phyloP scores from a whole-genome alignment of 2,888 invertebrate genomes.

The Thysanoteuthis rhombus region DNA sequence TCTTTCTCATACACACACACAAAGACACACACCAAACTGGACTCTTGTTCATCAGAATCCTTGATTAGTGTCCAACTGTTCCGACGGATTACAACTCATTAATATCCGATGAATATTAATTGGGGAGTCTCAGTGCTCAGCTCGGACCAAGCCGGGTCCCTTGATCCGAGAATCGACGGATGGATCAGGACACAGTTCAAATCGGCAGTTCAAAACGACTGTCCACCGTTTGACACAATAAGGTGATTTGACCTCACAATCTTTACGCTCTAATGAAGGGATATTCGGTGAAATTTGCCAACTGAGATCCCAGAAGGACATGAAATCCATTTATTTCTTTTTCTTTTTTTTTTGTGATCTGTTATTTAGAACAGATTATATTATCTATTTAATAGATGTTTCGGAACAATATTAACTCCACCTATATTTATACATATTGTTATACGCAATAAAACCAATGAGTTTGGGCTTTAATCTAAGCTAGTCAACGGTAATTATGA shows the following conservation, averaged over 20 bases:
- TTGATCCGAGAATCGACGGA: not conserved
- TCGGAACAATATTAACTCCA: not conserved
- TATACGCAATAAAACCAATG: not conserved
- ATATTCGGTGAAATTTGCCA: not conserved
- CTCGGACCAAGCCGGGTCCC: not conserved
- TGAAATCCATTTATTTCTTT: not conserved
- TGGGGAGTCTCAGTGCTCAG: not conserved
- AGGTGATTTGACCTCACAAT: not conserved
- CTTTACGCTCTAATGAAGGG: not conserved
- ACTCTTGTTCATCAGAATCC: not conserved
- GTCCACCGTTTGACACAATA: constrained; percentile 12
- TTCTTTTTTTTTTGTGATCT: not conserved
- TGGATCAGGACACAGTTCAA: not conserved
- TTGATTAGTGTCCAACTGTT: constrained; percentile 12
- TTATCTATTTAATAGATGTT: not conserved
- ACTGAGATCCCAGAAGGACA: not conserved
- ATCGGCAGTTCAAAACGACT: not conserved
- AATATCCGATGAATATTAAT: constrained; percentile 12
- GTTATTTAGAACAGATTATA: not conserved
- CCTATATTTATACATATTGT: not conserved
- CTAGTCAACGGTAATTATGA: not conserved
- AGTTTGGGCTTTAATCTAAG: not conserved
- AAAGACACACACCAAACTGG: not conserved
- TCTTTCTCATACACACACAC: not conserved
- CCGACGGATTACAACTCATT: not conserved